Percentiles rank a stretch among this genome's conserved stretches.
These are phyloP conservation scores for Anguilla anguilla DNA, from an alignment of 2,797 vertebrate genomes.

Conservation along the genomic window DNA sequence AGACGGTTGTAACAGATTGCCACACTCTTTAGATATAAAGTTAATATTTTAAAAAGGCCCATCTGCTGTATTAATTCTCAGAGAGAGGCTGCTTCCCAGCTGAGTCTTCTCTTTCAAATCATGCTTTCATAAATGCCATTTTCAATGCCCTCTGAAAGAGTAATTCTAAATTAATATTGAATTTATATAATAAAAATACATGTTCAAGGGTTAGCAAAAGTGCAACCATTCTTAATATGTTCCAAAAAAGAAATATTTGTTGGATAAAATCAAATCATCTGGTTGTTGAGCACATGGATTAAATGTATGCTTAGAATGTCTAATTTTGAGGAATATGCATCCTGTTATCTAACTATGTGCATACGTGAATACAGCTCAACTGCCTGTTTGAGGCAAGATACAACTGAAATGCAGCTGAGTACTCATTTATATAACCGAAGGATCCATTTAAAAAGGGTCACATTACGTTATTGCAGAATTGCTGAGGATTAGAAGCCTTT, in stretches of 20 bases:
- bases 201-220: slow-evolving; percentile 56
- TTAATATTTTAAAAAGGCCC: slow-evolving; percentile 70
- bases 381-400: neutral
- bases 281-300: neutral
- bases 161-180: slow-evolving; percentile 57
- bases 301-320: neutral
- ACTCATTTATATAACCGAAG: neutral
- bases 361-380: neutral
- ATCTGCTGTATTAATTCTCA: slow-evolving; percentile 69
- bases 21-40: slow-evolving; percentile 65
- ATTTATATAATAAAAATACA: slow-evolving; percentile 68
- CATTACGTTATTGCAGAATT: neutral
- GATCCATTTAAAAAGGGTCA: neutral
- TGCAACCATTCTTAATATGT: slow-evolving; percentile 44
- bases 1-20: slow-evolving; percentile 61
- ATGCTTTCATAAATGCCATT: slow-evolving; percentile 64
- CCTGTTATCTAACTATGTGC: neutral
- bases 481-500: neutral
- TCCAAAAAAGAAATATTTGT: neutral
- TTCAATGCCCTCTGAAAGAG: slow-evolving; percentile 61
- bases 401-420: neutral
- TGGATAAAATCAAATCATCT: neutral
- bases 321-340: neutral
- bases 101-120: slow-evolving; percentile 55
- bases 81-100: slow-evolving; percentile 60